phyloP scores from a whole-genome alignment of 2,888 invertebrate species.

The Furcula furcula region DNA sequence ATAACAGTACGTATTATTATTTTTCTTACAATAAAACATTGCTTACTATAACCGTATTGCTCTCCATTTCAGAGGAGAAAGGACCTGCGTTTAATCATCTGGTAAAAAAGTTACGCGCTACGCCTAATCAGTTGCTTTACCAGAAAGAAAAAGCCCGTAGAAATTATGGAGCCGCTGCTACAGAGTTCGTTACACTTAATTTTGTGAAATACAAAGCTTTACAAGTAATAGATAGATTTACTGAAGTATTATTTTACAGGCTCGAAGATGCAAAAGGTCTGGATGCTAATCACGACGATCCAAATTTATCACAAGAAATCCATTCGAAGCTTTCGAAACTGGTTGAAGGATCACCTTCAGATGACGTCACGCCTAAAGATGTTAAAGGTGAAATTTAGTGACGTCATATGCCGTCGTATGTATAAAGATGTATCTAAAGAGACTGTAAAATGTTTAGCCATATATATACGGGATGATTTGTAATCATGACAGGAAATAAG shows the following conservation, averaged over 20 bases:
- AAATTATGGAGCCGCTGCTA: slow-evolving; percentile 47
- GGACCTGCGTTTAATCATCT: slow-evolving; percentile 56
- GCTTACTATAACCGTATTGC: background rate
- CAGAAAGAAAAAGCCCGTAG: slow-evolving; percentile 41
- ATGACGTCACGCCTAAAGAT: slow-evolving; percentile 41
- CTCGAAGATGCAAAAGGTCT: slow-evolving; percentile 51
- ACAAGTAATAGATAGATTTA: no score
- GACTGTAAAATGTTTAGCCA: no score
- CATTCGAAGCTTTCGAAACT: slow-evolving; percentile 37
- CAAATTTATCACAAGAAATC: slow-evolving; percentile 52
- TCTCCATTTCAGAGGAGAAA: slow-evolving; percentile 53
- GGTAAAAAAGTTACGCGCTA: slow-evolving; percentile 43
- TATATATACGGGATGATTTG: no score
- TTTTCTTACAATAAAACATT: background rate
- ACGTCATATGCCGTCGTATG: no score
- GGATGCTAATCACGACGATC: slow-evolving; percentile 58
- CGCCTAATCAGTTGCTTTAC: slow-evolving; percentile 42
- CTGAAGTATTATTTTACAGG: slow-evolving; percentile 34
- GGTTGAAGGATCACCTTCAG: slow-evolving; percentile 36
- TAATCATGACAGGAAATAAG: no score
- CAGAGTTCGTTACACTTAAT: slow-evolving; percentile 42
- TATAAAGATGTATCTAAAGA: no score
- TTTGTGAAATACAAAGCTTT: background rate
- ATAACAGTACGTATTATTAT: slow-evolving; percentile 40
- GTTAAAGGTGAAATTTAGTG: slow-evolving; percentile 51